Percentiles rank a stretch among this genome's conserved stretches.
phyloP scores from a whole-genome alignment of 2,113 vertebrate genomes.

The Tamias sibiricus region DNA sequence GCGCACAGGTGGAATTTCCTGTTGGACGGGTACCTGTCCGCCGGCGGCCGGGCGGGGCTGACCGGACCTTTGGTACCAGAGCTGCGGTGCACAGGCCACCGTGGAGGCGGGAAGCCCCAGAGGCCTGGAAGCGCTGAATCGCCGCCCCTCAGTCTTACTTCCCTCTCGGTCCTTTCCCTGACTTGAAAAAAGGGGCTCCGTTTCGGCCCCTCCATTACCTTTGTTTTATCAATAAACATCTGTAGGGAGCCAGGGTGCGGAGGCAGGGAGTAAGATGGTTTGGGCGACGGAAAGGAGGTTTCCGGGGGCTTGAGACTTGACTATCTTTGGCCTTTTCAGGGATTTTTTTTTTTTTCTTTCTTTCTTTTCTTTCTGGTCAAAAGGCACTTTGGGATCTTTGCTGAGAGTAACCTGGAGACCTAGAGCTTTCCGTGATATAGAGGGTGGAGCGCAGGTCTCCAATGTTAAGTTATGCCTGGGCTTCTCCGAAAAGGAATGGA shows the following conservation, averaged over 20 bases:
- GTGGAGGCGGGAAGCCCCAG: neutral
- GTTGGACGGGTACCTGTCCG: constrained; percentile 64
- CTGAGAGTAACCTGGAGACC: neutral
- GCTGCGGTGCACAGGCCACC: neutral
- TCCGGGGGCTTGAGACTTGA: neutral
- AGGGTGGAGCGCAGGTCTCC: neutral
- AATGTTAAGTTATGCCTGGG: neutral
- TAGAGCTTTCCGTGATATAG: neutral
- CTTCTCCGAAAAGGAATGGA: neutral
- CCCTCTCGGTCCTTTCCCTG: neutral
- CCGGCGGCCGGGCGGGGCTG: constrained; percentile 1
- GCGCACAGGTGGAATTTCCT: constrained; percentile 79
- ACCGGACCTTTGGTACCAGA: constrained; percentile 55
- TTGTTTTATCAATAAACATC: neutral
- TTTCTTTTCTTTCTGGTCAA: too few relatives aligned
- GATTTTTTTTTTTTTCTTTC: neutral
- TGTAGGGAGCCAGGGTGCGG: neutral
- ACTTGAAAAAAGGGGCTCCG: neutral
- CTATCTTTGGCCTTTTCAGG: neutral
- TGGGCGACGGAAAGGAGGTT: neutral
- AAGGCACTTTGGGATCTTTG: neutral
- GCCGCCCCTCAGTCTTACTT: neutral
- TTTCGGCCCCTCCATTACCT: neutral
- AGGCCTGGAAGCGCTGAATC: neutral
- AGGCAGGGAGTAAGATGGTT: neutral